Evolutionary conservation across 1,140 invertebrate species (phyloP), one percentile per base, ranked within the genome.

Genomic region (Sweltsa coloradensis): DNA sequence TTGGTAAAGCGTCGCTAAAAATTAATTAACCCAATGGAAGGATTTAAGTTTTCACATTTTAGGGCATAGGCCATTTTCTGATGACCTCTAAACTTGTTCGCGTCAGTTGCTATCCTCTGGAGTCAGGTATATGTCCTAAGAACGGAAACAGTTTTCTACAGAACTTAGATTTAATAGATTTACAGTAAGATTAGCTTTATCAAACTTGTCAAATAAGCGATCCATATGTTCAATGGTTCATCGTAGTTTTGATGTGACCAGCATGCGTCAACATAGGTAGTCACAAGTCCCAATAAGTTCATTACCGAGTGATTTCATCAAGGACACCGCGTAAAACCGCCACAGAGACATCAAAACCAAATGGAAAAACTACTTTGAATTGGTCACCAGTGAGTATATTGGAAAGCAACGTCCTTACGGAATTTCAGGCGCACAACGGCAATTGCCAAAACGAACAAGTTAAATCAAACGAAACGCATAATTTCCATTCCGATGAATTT

Each of bases 401-500:
- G 7, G 25, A 42, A 42, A 1, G 58, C 61, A 0, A 63, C 66
- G 47, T 67, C 67, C 2, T 55, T 27, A 9, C 41, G 55, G 47
- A 57, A n/a, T n/a, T 51, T 40, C n/a, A n/a, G 21, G 44, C 19
- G 9, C 55, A 51, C 3, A 71, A 45, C 9, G 51, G 47, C 9
- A 72, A 52, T 47, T 74, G 68, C 52, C 59, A 61, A 50, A 64
- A 72, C 0, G 66, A 68, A 11, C 51, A 53, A 0, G 40, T 41
- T 3, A 67, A 34, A 54, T 72, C 68, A 1, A 72, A 26, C 0
- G 56, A 51, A 5, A n/a, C 57, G 51, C 41, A 71, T 69, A 34
- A 22, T 53, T 56, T 5, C 39, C 51, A 6, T 53, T 36, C 0
- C 57, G 58, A 1, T 43, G 46, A 7, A 70, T 31, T 3, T 34